Evolutionary conservation across 2,113 vertebrate genomes (phyloP).

Genomic region (Jaculus jaculus): DNA sequence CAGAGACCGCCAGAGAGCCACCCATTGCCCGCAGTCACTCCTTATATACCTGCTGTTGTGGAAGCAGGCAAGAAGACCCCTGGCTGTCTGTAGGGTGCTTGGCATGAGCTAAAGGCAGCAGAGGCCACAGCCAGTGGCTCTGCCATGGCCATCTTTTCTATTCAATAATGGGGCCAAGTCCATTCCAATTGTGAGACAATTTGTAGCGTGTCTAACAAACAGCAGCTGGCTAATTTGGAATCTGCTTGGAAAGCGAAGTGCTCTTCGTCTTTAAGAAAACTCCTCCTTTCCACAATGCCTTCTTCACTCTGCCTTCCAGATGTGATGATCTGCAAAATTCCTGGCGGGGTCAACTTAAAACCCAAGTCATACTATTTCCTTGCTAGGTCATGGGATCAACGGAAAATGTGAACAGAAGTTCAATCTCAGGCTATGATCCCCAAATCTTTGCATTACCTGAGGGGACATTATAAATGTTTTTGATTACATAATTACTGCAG

Average conservation of each 20-base stretch:
- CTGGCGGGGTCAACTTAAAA: neutral
- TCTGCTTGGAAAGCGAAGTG: neutral
- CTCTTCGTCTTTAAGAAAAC: neutral
- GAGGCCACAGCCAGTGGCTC: neutral
- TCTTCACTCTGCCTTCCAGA: neutral
- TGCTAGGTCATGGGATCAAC: neutral
- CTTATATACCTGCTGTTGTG: neutral
- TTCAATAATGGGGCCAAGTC: neutral
- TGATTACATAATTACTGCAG: neutral
- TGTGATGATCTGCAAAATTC: neutral
- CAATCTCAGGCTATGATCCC: neutral
- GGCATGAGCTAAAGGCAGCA: neutral
- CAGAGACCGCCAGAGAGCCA: constrained; percentile 75
- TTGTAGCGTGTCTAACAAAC: neutral
- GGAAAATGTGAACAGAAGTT: neutral
- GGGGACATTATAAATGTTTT: neutral
- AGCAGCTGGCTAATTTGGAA: neutral
- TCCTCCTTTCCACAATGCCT: neutral
- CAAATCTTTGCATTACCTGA: neutral
- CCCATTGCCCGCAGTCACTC: accelerated
- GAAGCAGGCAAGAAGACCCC: neutral
- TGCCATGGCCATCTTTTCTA: no score
- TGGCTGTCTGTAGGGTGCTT: neutral
- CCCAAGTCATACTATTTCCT: neutral
- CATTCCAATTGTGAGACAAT: neutral